Evolutionary conservation across 1,140 invertebrate species (phyloP).

Genomic region (Microplitis demolitor): DNA sequence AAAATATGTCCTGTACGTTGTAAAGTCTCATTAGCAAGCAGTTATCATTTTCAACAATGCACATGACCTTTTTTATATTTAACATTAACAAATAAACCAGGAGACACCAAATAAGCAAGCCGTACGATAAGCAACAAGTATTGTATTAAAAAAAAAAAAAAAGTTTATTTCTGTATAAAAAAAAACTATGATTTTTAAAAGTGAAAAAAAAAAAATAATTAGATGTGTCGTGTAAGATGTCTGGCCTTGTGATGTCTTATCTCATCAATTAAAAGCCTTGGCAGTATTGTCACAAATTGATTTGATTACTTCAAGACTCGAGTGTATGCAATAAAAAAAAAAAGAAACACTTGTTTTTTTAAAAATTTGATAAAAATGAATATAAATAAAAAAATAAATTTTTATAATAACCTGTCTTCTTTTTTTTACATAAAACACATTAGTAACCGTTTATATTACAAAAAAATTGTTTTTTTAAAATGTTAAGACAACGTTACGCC

Average conservation of each 20-base stretch:
- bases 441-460: not conserved
- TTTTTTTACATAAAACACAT: not conserved
- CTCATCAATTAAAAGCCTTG: not conserved
- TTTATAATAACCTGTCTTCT: too few relatives aligned
- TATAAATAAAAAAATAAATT: too few relatives aligned
- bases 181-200: not conserved
- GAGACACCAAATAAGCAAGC: not conserved
- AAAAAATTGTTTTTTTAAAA: not conserved
- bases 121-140: not conserved
- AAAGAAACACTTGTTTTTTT: too few relatives aligned
- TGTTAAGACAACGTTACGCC: not conserved
- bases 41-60: not conserved
- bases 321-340: too few relatives aligned
- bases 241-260: conserved; percentile 3
- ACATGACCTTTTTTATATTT: not conserved
- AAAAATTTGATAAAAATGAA: too few relatives aligned
- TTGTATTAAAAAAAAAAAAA: not conserved
- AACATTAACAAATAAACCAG: not conserved
- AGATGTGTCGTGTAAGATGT: not conserved
- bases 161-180: not conserved
- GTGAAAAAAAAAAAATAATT: not conserved
- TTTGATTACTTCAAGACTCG: not conserved
- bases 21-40: too few relatives aligned
- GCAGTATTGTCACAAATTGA: not conserved
- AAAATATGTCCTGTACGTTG: not conserved